Evolutionary conservation across 2,797 vertebrate species (phyloP).

Genomic region (Synanceia verrucosa): DNA sequence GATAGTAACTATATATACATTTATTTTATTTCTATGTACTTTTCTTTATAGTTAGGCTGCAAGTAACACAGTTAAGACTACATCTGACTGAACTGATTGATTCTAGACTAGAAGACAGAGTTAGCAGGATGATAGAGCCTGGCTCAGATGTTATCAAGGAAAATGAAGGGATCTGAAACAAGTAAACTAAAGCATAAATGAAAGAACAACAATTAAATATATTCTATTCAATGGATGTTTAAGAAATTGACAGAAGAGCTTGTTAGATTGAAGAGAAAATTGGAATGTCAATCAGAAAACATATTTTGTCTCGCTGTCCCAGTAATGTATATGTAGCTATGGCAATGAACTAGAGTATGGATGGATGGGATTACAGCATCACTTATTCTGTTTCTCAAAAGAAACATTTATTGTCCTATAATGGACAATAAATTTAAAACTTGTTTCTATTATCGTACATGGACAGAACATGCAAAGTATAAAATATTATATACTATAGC

Average conservation of each 20-base stretch:
- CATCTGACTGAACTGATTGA: neutral
- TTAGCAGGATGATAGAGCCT: neutral
- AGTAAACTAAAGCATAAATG: neutral
- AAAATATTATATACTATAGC: neutral
- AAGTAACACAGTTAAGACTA: neutral
- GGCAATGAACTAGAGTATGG: neutral
- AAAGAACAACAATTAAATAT: neutral
- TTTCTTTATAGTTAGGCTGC: neutral
- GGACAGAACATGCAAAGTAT: neutral
- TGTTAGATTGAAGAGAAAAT: neutral
- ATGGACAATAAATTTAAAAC: neutral
- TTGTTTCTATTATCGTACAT: neutral
- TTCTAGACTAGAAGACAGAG: neutral
- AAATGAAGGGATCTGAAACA: neutral
- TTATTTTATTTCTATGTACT: neutral
- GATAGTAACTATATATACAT: neutral
- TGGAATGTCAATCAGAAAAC: neutral
- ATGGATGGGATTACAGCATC: accelerated
- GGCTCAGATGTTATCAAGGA: accelerated
- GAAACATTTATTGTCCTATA: neutral
- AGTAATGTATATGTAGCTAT: neutral
- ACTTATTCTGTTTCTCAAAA: neutral
- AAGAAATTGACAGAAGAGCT: neutral
- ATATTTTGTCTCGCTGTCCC: neutral
- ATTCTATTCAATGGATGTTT: neutral